Evolutionary conservation across 2,797 vertebrate genomes (phyloP).

Genomic region (Sparidentex hasta): DNA sequence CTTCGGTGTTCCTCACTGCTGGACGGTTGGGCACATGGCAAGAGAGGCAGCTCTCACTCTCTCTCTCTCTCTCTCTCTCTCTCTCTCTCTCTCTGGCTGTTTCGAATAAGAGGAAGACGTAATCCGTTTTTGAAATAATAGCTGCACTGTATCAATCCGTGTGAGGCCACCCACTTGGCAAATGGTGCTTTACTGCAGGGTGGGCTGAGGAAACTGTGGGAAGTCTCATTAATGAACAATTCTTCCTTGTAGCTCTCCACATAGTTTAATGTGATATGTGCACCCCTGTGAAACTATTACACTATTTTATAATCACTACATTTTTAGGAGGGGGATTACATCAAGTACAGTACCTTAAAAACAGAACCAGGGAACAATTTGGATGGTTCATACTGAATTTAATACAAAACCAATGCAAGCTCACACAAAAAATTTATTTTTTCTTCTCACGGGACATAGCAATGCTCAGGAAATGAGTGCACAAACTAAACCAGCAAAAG

Average conservation of each 20-base stretch:
- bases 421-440: conserved; percentile 23
- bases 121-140: conserved; percentile 76
- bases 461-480: conserved; percentile 20
- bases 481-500: conserved; percentile 21
- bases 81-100: conserved; percentile 49
- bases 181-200: conserved; percentile 46
- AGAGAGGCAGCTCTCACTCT: conserved; percentile 40
- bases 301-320: conserved; percentile 38
- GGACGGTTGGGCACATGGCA: conserved; percentile 52
- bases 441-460: conserved; percentile 26
- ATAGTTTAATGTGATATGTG: conserved; percentile 46
- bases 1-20: conserved; percentile 37
- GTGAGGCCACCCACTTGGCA: conserved; percentile 74
- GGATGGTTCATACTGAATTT: conserved; percentile 58
- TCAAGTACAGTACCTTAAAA: conserved; percentile 6
- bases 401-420: conserved; percentile 45
- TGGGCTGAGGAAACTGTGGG: conserved; percentile 68
- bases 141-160: conserved; percentile 66
- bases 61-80: conserved; percentile 19
- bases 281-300: conserved; percentile 33
- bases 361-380: conserved; percentile 38
- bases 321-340: conserved; percentile 17
- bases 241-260: conserved; percentile 39
- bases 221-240: conserved; percentile 65
- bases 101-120: conserved; percentile 71